phyloP scores from a whole-genome alignment of 2,888 invertebrate genomes.

The Pseudoips prasinana region DNA sequence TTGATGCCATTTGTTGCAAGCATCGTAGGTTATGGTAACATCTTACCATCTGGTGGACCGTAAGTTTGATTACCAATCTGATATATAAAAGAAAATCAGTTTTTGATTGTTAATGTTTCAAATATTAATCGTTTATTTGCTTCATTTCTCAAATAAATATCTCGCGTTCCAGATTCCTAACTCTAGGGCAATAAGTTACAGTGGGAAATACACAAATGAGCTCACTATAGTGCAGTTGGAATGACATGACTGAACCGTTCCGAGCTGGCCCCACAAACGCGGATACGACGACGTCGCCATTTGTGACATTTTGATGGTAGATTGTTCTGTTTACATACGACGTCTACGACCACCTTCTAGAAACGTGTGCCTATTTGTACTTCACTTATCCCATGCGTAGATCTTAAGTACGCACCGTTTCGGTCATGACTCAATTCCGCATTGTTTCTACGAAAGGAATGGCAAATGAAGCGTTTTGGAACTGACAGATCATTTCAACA shows the following conservation, averaged over 20 bases:
- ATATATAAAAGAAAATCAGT: too few species aligned
- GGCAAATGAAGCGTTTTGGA: slow-evolving; percentile 36
- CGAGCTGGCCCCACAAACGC: slow-evolving; percentile 39
- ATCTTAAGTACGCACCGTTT: slow-evolving; percentile 56
- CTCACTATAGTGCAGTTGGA: slow-evolving; percentile 40
- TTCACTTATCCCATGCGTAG: slow-evolving; percentile 56
- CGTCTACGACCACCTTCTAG: slow-evolving; percentile 42
- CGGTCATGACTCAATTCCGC: slow-evolving; percentile 48
- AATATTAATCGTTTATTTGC: too few species aligned
- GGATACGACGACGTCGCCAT: slow-evolving; percentile 57
- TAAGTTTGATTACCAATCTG: too few species aligned
- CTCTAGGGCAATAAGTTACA: slow-evolving; percentile 37
- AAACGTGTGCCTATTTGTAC: slow-evolving; percentile 48
- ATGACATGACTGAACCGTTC: slow-evolving; percentile 52
- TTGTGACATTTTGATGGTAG: slow-evolving; percentile 69
- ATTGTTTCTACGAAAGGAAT: slow-evolving; percentile 47
- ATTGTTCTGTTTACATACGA: slow-evolving; percentile 66
- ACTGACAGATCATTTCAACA: slow-evolving; percentile 26
- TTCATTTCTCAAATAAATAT: too few species aligned
- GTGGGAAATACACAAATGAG: slow-evolving; percentile 45
- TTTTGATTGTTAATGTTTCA: too few species aligned
- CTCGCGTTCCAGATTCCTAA: slow-evolving; percentile 23
- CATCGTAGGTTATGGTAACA: too few species aligned
- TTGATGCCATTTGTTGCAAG: too few species aligned
- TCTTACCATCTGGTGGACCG: too few species aligned